phyloP scores from a whole-genome alignment of 2,797 vertebrate species.

The Gymnodraco acuticeps region DNA sequence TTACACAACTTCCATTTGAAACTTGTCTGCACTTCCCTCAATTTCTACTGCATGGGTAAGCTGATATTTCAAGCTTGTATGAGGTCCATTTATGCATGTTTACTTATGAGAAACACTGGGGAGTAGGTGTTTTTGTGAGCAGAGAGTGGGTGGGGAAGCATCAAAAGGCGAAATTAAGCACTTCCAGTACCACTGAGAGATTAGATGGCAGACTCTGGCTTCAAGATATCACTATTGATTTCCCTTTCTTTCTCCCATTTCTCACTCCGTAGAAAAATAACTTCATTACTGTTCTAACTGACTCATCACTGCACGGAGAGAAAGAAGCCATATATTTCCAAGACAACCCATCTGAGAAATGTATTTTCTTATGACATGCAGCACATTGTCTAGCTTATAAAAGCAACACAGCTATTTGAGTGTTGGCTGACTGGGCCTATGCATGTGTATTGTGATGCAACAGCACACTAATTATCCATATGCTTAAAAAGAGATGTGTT shows the following conservation, averaged over 20 bases:
- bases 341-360: conserved; percentile 79
- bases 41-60: conserved; percentile 55
- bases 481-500: conserved; percentile 17
- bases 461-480: conserved; percentile 10
- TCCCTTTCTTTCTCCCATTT: conserved; percentile 82
- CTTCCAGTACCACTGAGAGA: conserved; percentile 84
- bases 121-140: conserved; percentile 76
- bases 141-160: conserved; percentile 78
- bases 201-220: conserved; percentile 83
- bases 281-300: conserved; percentile 85
- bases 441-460: conserved; percentile 1
- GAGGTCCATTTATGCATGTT: conserved; percentile 76
- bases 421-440: conserved; percentile 16
- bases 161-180: conserved; percentile 86
- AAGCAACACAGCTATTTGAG: conserved; percentile 53
- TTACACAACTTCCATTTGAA: conserved; percentile 47
- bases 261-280: conserved; percentile 85
- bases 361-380: conserved; percentile 68
- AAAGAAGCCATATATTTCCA: conserved; percentile 81
- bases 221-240: conserved; percentile 87
- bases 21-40: conserved; percentile 42
- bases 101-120: conserved; percentile 73
- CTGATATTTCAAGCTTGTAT: conserved; percentile 64
- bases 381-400: conserved; percentile 64
- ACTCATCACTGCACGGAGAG: conserved; percentile 76